These are phyloP conservation scores for Andrena cerasifolii DNA, from an alignment of 1,140 invertebrate genomes.

Conservation along the genomic window DNA sequence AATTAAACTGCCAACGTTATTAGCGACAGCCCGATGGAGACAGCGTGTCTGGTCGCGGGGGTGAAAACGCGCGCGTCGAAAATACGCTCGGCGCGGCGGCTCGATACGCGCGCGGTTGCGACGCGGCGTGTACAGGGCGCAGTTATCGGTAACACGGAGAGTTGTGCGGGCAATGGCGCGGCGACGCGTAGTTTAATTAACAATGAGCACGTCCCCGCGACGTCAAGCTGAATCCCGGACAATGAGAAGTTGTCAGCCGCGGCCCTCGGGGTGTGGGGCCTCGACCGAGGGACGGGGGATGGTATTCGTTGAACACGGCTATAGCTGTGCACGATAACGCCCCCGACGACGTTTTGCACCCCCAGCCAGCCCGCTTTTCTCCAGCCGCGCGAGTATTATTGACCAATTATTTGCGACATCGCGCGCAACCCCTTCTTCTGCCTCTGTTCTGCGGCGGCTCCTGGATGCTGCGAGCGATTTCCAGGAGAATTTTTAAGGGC, in stretches of 20 bases:
- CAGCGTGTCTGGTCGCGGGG: conserved; percentile 35
- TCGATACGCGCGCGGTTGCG: conserved; percentile 31
- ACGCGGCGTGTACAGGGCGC: conserved; percentile 8
- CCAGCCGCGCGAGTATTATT: conserved; percentile 43
- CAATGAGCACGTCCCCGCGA: conserved; percentile 77
- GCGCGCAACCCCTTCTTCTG: neutral
- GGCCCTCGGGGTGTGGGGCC: conserved; percentile 23
- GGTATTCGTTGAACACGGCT: conserved; percentile 62
- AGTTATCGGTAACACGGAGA: conserved; percentile 71
- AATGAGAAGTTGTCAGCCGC: conserved; percentile 78
- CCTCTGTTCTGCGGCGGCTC: neutral
- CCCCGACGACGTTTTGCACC: conserved; percentile 62
- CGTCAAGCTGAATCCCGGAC: conserved; percentile 75
- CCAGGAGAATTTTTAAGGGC: no score
- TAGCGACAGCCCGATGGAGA: conserved; percentile 64
- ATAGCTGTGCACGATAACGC: conserved; percentile 57
- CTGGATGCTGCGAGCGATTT: no score
- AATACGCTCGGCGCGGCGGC: conserved; percentile 40
- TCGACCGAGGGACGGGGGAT: conserved; percentile 34
- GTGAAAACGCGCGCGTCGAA: conserved; percentile 12
- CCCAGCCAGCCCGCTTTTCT: conserved; percentile 53
- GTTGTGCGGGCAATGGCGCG: conserved; percentile 70
- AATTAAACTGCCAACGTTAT: conserved; percentile 71
- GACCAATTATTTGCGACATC: conserved; percentile 52
- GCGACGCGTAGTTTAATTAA: conserved; percentile 80